Percentiles rank a stretch among this genome's conserved stretches.
Evolutionary conservation across 1,140 invertebrate genomes (phyloP).

Genomic region (Trissolcus basalis): DNA sequence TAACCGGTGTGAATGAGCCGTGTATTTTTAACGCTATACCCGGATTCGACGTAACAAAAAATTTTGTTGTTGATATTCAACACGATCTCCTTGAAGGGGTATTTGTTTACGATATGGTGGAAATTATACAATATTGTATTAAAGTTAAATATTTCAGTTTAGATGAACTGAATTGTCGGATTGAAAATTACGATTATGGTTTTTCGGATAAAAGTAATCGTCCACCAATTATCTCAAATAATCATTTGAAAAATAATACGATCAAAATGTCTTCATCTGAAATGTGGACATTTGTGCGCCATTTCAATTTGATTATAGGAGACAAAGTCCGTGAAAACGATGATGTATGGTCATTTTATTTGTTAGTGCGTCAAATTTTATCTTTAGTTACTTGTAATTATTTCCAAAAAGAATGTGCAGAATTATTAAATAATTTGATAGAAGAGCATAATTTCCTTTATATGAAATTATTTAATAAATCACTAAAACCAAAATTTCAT

Average conservation of each 20-base stretch:
- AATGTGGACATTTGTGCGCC: slow-evolving; percentile 51
- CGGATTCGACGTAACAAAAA: slow-evolving; percentile 3
- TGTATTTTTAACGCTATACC: slow-evolving; percentile 3
- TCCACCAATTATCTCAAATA: slow-evolving; percentile 28
- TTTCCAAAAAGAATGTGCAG: slow-evolving; percentile 9
- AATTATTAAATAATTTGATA: slow-evolving; percentile 15
- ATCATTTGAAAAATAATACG: slow-evolving; percentile 54
- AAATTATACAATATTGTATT: slow-evolving; percentile 15
- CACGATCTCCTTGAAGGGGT: slow-evolving; percentile 10
- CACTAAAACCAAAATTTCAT: slow-evolving; percentile 24
- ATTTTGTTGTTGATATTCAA: slow-evolving; percentile 7
- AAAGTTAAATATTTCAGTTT: slow-evolving; percentile 17
- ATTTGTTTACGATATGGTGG: slow-evolving; percentile 1
- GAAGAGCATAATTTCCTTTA: slow-evolving; percentile 12
- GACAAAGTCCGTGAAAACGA: slow-evolving; percentile 26
- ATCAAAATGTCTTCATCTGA: slow-evolving; percentile 58
- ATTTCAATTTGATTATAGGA: slow-evolving; percentile 52
- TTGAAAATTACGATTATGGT: slow-evolving; percentile 21
- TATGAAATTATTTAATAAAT: slow-evolving; percentile 10
- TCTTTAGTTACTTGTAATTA: slow-evolving; percentile 13
- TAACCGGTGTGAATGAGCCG: slow-evolving; percentile 40
- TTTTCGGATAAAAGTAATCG: slow-evolving; percentile 21
- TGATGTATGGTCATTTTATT: slow-evolving; percentile 32
- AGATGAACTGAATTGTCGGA: slow-evolving; percentile 24
- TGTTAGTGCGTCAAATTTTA: slow-evolving; percentile 17